Conservation (phyloP, 92 coral and sea anemone species). For the Anthopleura xanthogrammica region DNA sequence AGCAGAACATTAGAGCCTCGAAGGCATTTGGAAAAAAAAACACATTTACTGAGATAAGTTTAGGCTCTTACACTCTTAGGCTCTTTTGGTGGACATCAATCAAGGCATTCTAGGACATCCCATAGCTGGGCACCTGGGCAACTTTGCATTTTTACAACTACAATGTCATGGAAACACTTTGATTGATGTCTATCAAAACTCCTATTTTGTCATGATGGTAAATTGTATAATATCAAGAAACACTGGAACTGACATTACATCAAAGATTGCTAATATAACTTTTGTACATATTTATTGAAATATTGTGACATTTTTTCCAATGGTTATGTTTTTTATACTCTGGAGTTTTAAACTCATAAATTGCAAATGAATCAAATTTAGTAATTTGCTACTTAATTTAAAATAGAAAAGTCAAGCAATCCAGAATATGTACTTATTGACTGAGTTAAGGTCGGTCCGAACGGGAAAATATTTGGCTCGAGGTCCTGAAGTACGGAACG, state of each 20-base stretch:
- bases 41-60: neutral
- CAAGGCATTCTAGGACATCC: no score
- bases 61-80: neutral
- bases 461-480: no score
- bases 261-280: neutral
- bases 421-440: no score
- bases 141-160: no score
- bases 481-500: no score
- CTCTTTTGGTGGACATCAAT: no score
- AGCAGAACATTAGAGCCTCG: no score
- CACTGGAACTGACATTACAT: no score
- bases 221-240: no score
- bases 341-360: neutral
- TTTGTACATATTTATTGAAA: conserved; percentile 7
- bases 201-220: no score
- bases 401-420: neutral
- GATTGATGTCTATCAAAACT: neutral
- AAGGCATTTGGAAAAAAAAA: neutral
- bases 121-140: no score
- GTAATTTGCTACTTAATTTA: neutral
- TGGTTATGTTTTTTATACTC: neutral
- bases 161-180: neutral
- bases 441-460: no score
- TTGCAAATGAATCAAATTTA: neutral
- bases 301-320: neutral